Conservation (phyloP, 2,113 vertebrate genomes). For the Desmodus rotundus region DNA sequence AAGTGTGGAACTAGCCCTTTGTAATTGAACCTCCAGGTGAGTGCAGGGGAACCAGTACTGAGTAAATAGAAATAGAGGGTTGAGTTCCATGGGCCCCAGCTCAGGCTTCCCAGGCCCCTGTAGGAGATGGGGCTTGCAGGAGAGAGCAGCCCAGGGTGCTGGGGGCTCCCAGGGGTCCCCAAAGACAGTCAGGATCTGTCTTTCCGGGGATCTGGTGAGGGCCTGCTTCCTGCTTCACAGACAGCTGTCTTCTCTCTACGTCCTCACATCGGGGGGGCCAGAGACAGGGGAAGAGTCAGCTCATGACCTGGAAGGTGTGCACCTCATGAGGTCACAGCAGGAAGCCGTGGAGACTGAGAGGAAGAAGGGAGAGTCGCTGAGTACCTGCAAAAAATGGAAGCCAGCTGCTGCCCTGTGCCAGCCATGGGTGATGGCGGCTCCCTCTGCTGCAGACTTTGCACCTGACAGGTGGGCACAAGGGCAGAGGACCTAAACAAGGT, state of each 20-base stretch:
- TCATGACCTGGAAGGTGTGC: not conserved
- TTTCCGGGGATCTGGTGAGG: not conserved
- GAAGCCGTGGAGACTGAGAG: not conserved
- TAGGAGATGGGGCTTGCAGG: not conserved
- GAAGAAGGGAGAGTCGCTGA: not conserved
- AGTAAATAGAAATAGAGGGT: not conserved
- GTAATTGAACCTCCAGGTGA: not conserved
- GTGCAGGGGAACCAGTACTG: not conserved
- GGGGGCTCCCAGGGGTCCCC: not conserved
- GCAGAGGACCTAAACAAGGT: not conserved
- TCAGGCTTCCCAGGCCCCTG: not conserved
- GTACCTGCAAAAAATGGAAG: rapidly evolving
- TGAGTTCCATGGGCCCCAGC: not conserved
- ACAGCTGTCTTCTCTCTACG: not conserved
- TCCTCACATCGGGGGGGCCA: rapidly evolving
- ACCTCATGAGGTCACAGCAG: not conserved
- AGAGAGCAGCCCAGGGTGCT: not conserved
- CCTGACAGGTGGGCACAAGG: not conserved
- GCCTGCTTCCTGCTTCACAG: not conserved
- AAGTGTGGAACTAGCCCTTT: not conserved
- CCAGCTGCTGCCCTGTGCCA: rapidly evolving
- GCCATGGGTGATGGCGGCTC: rapidly evolving
- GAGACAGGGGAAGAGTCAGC: not conserved
- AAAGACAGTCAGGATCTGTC: not conserved
- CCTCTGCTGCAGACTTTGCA: not conserved